Evolutionary conservation across 2,113 vertebrate genomes (phyloP), one percentile per base, ranked within the genome.

Genomic region (Oreochromis aureus): DNA sequence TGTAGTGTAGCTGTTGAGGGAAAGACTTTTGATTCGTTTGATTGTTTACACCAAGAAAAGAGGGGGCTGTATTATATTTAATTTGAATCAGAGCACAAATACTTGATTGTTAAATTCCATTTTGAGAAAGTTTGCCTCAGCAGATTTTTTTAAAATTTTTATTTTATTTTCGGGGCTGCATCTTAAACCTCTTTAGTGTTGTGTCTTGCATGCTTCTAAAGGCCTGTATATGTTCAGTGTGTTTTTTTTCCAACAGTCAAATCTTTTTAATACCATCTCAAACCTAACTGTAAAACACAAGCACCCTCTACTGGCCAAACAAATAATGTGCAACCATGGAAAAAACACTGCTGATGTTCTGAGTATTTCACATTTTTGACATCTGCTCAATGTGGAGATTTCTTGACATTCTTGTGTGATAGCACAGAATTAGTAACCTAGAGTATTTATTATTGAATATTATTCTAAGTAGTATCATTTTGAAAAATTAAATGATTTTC

Each of bases 241-340:
- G 2, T 30, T 32, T 76, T 71, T 51, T 76, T 76, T 7, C 10
- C 34, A 15, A 9, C 53, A 54, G 15, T 66, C 1, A 1, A 13
- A 4, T 1, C 2, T 53, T 80, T n/a, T 2, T 12, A 44, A 36
- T 58, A 6, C 16, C 11, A 18, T 44, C 12, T 34, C 5, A 6
- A 44, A 30, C 7, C 15, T 76, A 80, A 81, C 73, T 59, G 34
- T 90, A 46, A 80, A 84, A 55, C 92, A 94, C 32, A 41, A 93
- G 92, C 84, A 24, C 94, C 95, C 91, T 91, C 95, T 96, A 81
- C 69, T 95, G 95, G 92, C n/a, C 58, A 83, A 73, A 89, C 1
- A 4, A 30, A 27, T 44, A 24, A 30, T 32, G 24, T 92, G 41
- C 79, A 93, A 6, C 73, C 51, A 80, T 18, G 71, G 19, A 80